Conservation (phyloP, 53 echinoderm and acorn worm genomes). For the Glandiceps talaboti region DNA sequence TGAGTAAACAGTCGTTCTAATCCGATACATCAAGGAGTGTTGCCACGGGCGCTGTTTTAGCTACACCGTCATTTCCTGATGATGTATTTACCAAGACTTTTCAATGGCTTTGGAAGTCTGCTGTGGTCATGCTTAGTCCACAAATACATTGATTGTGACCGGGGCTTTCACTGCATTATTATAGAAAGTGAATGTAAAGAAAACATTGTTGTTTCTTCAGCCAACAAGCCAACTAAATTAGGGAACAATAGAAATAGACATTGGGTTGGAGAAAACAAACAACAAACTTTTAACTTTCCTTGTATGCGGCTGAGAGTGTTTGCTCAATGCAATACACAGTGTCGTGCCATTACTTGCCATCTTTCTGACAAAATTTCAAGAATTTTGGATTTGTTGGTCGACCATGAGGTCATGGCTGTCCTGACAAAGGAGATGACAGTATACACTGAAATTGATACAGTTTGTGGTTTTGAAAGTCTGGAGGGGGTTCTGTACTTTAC, state of each 20-base stretch:
- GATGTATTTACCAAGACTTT: not conserved
- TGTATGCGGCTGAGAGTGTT: not conserved
- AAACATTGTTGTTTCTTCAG: not conserved
- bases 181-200: not conserved
- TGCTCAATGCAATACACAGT: not conserved
- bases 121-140: not conserved
- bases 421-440: too few species aligned
- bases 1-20: not conserved
- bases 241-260: not conserved
- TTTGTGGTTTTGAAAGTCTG: too few species aligned
- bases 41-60: not conserved
- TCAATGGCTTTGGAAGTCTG: not conserved
- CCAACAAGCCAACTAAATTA: not conserved
- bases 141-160: not conserved
- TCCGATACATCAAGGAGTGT: not conserved
- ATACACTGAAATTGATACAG: too few species aligned
- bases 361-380: too few species aligned
- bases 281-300: not conserved
- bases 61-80: not conserved
- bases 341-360: too few species aligned
- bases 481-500: too few species aligned
- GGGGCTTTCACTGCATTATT: not conserved
- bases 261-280: not conserved
- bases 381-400: too few species aligned
- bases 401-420: too few species aligned